Conservation (phyloP, 2,113 vertebrate genomes). For the Melanocharis versteri region DNA sequence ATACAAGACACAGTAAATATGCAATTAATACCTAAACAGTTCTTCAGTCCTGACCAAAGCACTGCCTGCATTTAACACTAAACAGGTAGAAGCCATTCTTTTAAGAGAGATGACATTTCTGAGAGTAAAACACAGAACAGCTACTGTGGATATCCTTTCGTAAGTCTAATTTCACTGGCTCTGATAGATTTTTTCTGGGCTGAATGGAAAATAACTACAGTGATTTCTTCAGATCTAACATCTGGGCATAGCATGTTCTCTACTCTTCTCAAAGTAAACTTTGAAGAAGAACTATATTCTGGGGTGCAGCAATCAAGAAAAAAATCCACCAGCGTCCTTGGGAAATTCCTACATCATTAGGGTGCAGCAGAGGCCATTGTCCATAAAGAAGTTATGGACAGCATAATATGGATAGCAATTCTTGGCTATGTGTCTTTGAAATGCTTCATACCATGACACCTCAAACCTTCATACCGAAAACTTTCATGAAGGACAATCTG, state of each 20-base stretch:
- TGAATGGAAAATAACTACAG: not conserved
- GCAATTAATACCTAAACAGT: not conserved
- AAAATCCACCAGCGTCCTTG: not conserved
- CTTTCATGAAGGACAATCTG: not conserved
- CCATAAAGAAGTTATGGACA: not conserved
- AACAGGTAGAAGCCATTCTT: not conserved
- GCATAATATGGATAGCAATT: too few species aligned
- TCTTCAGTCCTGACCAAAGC: not conserved
- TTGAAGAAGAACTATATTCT: not conserved
- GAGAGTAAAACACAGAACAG: not conserved
- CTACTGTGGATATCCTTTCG: not conserved
- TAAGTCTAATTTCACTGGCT: not conserved
- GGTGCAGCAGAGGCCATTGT: not conserved
- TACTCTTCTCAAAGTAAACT: not conserved
- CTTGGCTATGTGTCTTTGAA: not conserved
- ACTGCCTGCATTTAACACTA: not conserved
- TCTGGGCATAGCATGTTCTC: not conserved
- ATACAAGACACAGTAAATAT: not conserved
- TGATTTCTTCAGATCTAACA: not conserved
- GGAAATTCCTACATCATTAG: not conserved
- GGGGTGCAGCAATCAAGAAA: not conserved
- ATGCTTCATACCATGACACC: not conserved
- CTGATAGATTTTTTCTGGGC: not conserved
- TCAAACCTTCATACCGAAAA: not conserved
- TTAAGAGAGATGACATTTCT: not conserved